A percentile compares a stretch with the other conserved stretches of the same genome.
Conservation (phyloP, 2,888 invertebrate genomes). For the Pharmacophagus antenor region DNA sequence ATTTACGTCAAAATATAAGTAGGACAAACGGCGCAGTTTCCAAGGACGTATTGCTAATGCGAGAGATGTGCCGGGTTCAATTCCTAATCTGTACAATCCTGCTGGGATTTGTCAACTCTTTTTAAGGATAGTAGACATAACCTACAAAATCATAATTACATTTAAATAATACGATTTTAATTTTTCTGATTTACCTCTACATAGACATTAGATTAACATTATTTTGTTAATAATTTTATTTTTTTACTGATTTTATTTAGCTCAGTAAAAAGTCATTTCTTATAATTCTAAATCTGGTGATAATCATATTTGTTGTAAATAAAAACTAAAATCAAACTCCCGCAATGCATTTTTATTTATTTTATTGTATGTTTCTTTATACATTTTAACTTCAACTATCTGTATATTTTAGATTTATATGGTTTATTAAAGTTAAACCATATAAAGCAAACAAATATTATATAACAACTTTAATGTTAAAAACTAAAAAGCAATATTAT, state of each 20-base stretch:
- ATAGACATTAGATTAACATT: not conserved
- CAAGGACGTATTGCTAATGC: not conserved
- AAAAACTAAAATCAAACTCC: conserved; percentile 8
- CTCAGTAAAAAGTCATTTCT: not conserved
- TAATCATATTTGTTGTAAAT: not conserved
- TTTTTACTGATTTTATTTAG: no score
- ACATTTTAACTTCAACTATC: not conserved
- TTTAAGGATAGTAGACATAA: no score
- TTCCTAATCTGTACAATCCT: not conserved
- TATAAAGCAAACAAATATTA: no score
- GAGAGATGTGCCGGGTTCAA: not conserved
- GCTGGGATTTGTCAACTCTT: no score
- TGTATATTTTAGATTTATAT: not conserved
- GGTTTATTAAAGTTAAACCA: not conserved
- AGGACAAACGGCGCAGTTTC: not conserved
- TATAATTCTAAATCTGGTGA: not conserved
- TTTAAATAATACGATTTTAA: no score
- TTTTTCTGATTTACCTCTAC: not conserved
- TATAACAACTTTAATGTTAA: not conserved
- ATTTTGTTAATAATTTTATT: not conserved
- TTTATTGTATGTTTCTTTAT: conserved; percentile 14
- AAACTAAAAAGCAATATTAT: not conserved
- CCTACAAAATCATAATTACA: no score
- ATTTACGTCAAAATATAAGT: not conserved
- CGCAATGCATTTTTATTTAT: not conserved